phyloP scores from a whole-genome alignment of 2,888 invertebrate species.

The Ptilodon capucinus region DNA sequence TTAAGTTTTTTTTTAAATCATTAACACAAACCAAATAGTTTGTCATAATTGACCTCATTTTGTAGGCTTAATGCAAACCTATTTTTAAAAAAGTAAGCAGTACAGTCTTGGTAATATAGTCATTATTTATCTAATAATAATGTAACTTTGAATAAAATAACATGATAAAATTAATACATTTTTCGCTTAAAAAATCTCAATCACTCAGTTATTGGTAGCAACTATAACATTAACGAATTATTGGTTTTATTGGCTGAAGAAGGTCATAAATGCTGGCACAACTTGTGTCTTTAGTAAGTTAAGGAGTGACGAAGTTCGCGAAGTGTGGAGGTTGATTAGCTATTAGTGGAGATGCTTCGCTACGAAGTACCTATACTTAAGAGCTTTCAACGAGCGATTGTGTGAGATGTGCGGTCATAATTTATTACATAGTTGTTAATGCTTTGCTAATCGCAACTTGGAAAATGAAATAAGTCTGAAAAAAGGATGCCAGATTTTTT shows the following conservation, averaged over 20 bases:
- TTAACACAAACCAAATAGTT: too few relatives aligned
- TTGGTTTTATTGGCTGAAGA: constrained; percentile 7
- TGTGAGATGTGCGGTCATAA: not conserved
- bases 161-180: too few relatives aligned
- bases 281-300: constrained; percentile 11
- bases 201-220: not conserved
- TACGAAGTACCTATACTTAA: not conserved
- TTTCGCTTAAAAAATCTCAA: not conserved
- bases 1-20: too few relatives aligned
- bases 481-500: too few relatives aligned
- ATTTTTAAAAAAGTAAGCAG: too few relatives aligned
- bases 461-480: not conserved
- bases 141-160: too few relatives aligned
- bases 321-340: constrained; percentile 20
- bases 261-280: constrained; percentile 20
- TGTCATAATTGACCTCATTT: too few relatives aligned
- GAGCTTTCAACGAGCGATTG: not conserved
- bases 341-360: not conserved
- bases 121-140: too few relatives aligned
- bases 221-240: not conserved
- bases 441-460: not conserved
- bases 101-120: too few relatives aligned
- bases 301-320: not conserved
- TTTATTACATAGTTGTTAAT: not conserved
- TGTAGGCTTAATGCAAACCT: too few relatives aligned